These are phyloP conservation scores for Atethmia centrago DNA, from an alignment of 2,888 invertebrate genomes.

Conservation along the genomic window DNA sequence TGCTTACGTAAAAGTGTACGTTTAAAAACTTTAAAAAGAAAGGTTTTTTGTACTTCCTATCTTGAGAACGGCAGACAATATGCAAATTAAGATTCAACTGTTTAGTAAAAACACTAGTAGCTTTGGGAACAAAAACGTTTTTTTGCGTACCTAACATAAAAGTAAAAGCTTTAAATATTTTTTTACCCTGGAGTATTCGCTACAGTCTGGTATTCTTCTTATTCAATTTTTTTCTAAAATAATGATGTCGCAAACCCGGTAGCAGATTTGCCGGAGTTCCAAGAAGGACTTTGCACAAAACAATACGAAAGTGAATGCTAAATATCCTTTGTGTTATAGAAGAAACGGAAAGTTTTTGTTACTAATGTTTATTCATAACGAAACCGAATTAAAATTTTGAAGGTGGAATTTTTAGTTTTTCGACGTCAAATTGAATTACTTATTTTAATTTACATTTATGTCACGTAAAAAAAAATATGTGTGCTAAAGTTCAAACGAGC, in stretches of 20 bases:
- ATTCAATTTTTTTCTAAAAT: conserved; percentile 53
- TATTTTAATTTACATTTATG: neutral
- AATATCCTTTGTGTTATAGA: conserved; percentile 60
- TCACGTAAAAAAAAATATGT: neutral
- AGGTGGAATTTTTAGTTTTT: neutral
- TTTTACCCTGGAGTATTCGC: conserved; percentile 56
- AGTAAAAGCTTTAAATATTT: conserved; percentile 60
- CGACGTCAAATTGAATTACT: neutral
- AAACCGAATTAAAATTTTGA: conserved; percentile 19
- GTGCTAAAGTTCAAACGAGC: neutral
- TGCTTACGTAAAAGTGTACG: conserved; percentile 40
- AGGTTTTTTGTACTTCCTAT: conserved; percentile 5
- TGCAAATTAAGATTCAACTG: conserved; percentile 27
- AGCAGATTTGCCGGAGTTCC: conserved; percentile 78
- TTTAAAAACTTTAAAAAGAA: conserved; percentile 37
- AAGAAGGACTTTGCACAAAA: conserved; percentile 84
- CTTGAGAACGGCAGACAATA: neutral
- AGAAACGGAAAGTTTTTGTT: conserved; percentile 70
- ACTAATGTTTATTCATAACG: conserved; percentile 25
- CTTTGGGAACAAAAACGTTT: conserved; percentile 38
- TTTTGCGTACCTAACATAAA: conserved; percentile 52
- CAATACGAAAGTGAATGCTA: conserved; percentile 70
- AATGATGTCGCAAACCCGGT: conserved; percentile 66
- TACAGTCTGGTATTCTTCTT: conserved; percentile 38
- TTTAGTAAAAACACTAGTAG: conserved; percentile 31